Conservation (phyloP, 1,140 invertebrate genomes). For the Pentalonia nigronervosa region DNA sequence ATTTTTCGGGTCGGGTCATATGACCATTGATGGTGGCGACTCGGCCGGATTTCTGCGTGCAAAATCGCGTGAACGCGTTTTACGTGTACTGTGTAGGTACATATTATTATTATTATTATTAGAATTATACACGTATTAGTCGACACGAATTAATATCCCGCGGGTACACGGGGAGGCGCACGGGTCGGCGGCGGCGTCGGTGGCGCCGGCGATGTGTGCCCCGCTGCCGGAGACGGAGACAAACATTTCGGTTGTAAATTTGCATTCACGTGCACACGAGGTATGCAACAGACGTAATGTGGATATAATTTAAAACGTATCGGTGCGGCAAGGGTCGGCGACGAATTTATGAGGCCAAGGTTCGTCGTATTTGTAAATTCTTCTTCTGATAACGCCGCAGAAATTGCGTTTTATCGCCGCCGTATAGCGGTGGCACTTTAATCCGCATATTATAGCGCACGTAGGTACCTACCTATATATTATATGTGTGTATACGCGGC, state of each 20-base stretch:
- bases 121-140: neutral
- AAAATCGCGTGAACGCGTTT: neutral
- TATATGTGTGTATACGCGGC: too few relatives aligned
- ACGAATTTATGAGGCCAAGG: constrained; percentile 40
- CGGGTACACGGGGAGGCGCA: neutral
- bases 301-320: constrained; percentile 35
- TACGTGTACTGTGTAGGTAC: neutral
- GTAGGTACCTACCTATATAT: neutral
- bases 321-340: constrained; percentile 34
- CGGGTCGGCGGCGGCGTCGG: neutral
- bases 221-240: too few relatives aligned
- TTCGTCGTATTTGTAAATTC: constrained; percentile 44
- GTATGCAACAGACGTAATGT: constrained; percentile 32
- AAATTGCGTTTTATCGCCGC: constrained; percentile 36
- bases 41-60: too few relatives aligned
- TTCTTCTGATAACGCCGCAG: constrained; percentile 37
- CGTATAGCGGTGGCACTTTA: neutral
- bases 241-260: constrained; percentile 33
- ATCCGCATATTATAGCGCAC: neutral
- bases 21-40: neutral
- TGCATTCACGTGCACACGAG: constrained; percentile 35
- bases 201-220: neutral
- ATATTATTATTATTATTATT: neutral
- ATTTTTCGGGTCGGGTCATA: neutral
- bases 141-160: constrained; percentile 30